Percentiles rank a stretch among this genome's conserved stretches.
Conservation (phyloP, 2,113 vertebrate species). For the Sylvilagus bachmani region DNA sequence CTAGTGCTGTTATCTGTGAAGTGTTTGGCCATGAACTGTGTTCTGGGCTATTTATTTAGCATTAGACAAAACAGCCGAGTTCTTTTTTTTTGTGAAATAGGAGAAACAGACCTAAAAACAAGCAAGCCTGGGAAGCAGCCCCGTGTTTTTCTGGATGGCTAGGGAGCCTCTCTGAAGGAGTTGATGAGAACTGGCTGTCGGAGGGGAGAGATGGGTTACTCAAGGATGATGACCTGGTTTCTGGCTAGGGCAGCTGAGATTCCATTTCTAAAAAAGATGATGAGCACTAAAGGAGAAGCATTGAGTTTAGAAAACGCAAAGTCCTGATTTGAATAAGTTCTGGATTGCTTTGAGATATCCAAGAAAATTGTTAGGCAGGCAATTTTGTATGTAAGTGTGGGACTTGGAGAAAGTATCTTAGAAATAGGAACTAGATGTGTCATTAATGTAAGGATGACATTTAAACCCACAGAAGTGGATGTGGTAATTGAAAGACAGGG, state of each 20-base stretch:
- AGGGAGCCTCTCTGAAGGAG: not conserved
- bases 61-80: not conserved
- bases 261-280: not conserved
- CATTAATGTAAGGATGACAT: not conserved
- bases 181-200: not conserved
- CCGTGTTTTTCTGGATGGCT: not conserved
- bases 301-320: not conserved
- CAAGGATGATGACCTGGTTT: not conserved
- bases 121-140: not conserved
- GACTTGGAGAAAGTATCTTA: not conserved
- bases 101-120: not conserved
- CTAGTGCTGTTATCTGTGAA: not conserved
- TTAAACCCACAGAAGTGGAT: not conserved
- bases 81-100: conserved; percentile 30
- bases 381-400: not conserved
- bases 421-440: conserved; percentile 13
- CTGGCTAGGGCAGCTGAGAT: not conserved
- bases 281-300: not conserved
- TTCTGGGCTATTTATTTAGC: not conserved
- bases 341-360: conserved; percentile 5
- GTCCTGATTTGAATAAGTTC: not conserved
- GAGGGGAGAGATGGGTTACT: not conserved
- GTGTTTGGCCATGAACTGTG: not conserved
- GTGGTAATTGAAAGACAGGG: not conserved
- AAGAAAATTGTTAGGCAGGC: not conserved